Evolutionary conservation across 2,888 invertebrate species (phyloP), one percentile per base, ranked within the genome.

Genomic region (Thecophora atra): DNA sequence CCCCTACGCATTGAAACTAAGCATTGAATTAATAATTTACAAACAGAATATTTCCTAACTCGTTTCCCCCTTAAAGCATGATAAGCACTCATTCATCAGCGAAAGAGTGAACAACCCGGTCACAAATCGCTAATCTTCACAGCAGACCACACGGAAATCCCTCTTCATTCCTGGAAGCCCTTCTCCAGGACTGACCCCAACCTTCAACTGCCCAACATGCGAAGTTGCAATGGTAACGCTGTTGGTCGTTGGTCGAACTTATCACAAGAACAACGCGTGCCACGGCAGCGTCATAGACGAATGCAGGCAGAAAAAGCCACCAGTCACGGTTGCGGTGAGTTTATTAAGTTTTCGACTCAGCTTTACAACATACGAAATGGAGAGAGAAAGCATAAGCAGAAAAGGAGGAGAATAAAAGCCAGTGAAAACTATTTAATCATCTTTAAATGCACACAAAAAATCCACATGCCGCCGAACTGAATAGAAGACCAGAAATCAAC

Each of bases 201-300:
- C 13, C 65, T 19, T 21, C 54, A 44, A 13, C 44, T 44, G 44
- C 44, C 44, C 8, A 44, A 13, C 44, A 11, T 44, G 7, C 47
- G 5, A 47, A 47, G 47, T 47, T n/a, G 6, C 13, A n/a, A 47
- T 4, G 5, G 17, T 15, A 1, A 47, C 5, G 47, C 11, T 47
- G 13, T 7, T 44, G 44, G 13, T 52, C 37, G 1, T 4, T 30
- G 2, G 15, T 24, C 30, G 54, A 28, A 52, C 54, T n/a, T n/a
- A 51, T n/a, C 54, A 37, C 7, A 67, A 30, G 54, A 67, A 54
- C 26, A 69, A 69, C 70, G 70, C 70, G 70, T 70, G 70, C 70
- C 63, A 64, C 24, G 24, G 44, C 52, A 21, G 52, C 64, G 47
- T 69, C 30, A 37, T 21, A 67, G 67, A 30, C 54, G 54, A 30